These are phyloP conservation scores for Periplaneta americana DNA, from an alignment of 1,140 invertebrate species.

Conservation along the genomic window DNA sequence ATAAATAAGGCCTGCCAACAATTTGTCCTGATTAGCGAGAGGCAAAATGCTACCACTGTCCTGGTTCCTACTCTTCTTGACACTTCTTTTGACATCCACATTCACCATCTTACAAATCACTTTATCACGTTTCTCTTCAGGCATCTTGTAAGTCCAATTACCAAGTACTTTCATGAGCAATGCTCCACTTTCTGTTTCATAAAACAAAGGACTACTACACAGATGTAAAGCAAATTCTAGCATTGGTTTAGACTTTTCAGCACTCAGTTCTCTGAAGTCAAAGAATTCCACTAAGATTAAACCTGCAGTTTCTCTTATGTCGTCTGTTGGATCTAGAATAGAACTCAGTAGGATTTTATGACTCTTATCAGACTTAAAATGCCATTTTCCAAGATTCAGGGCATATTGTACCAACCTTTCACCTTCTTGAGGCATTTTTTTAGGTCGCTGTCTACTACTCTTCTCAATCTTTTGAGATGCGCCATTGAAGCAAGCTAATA, in stretches of 20 bases:
- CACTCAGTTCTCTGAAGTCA: constrained; percentile 22
- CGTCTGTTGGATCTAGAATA: constrained; percentile 37
- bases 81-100: neutral
- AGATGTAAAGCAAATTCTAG: constrained; percentile 33
- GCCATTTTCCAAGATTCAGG: neutral
- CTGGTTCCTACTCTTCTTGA: neutral
- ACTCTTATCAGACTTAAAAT: neutral
- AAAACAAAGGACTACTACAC: constrained; percentile 46
- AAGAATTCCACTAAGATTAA: constrained; percentile 40
- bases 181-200: constrained; percentile 46
- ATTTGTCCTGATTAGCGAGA: neutral
- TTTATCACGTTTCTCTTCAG: neutral
- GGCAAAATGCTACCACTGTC: neutral
- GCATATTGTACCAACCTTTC: neutral
- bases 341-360: constrained; percentile 27
- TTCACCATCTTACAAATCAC: neutral
- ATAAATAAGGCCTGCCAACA: neutral
- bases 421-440: neutral
- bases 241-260: constrained; percentile 20
- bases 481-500: constrained; percentile 21
- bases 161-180: constrained; percentile 37
- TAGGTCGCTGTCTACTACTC: neutral
- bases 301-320: constrained; percentile 40
- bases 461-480: neutral
- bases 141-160: constrained; percentile 17